Conservation (phyloP, 2,888 invertebrate species). For the Oasisia sp. region DNA sequence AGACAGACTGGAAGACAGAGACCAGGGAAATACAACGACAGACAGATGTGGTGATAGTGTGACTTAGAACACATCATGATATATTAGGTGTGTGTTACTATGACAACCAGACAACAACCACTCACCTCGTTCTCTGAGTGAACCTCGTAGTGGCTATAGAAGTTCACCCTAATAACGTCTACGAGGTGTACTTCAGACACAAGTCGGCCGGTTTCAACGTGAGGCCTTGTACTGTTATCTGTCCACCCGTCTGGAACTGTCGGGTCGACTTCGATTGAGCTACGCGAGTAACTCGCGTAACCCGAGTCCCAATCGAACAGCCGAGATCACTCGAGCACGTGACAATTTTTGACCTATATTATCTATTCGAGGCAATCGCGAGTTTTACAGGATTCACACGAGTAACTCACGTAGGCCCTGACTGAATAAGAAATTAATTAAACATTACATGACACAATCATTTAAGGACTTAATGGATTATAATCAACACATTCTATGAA, state of each 20-base stretch:
- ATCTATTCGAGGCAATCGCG: too few relatives aligned
- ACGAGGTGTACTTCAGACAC: conserved; percentile 79
- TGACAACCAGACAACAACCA: not conserved
- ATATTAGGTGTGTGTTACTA: not conserved
- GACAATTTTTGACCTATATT: too few relatives aligned
- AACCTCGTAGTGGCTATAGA: conserved; percentile 76
- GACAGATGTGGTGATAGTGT: not conserved
- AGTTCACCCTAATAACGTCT: conserved; percentile 64
- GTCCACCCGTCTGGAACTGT: conserved; percentile 75
- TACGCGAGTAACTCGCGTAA: too few relatives aligned
- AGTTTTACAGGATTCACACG: too few relatives aligned
- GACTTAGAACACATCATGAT: not conserved
- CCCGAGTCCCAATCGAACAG: too few relatives aligned
- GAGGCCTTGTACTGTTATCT: conserved; percentile 80
- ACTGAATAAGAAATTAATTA: too few relatives aligned
- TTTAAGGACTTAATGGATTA: too few relatives aligned
- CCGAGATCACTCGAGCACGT: too few relatives aligned
- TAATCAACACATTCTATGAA: too few relatives aligned
- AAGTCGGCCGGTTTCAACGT: conserved; percentile 69
- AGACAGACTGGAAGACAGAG: not conserved
- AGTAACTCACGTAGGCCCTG: too few relatives aligned
- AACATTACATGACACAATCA: too few relatives aligned
- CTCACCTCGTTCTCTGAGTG: conserved; percentile 83
- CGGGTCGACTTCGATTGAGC: too few relatives aligned
- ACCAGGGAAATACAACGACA: not conserved